Evolutionary conservation across 2,888 invertebrate species (phyloP), one percentile per base, ranked within the genome.

Genomic region (Noctuana brunneofusca): DNA sequence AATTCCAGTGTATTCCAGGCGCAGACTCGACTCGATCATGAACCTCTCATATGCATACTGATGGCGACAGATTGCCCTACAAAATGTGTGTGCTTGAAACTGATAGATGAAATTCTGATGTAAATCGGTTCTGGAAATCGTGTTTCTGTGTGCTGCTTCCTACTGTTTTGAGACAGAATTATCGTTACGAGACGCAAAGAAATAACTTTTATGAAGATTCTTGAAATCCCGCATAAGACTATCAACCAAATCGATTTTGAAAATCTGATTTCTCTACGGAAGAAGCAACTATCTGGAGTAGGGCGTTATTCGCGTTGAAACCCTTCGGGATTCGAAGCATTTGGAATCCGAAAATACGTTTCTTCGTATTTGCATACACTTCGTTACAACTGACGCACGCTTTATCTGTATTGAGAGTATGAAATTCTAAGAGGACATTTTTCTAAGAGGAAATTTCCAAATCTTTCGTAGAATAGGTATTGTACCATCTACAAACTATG

Each of bases 1-100:
- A 50, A 55, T 55, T 48, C 49, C 49, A 55, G 22, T 49, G 27
- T 56, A 55, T 62, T 49, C 20, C 32, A 62, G n/a, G 35, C 48
- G 35, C 18, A 27, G 38, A 24, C 35, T 27, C 46, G 24, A 41
- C 20, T 14, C 8, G 22, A 32, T 53, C 59, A 35, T 46, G 46
- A 60, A 53, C 18, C 71, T 69, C 72, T 57, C 63, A 58, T 14
- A 79, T 82, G 79, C 83, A 83, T 83, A 80, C 78, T 75, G 73
- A 79, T 75, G 67, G 69, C 71, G 27, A 38, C 49, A 30, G 22
- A 41, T 62, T 41, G 46, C 60, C 60, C 20, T 48, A 48, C 54
- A 8, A 46, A 54, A 54, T 54, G 20, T 32, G 32, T 22, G 46
- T 48, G 32, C 48, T 48, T 32, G 16, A 5, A 18, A 12, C 18